phyloP scores from a whole-genome alignment of 1,140 invertebrate genomes.

The Hydropsyche tenuis region DNA sequence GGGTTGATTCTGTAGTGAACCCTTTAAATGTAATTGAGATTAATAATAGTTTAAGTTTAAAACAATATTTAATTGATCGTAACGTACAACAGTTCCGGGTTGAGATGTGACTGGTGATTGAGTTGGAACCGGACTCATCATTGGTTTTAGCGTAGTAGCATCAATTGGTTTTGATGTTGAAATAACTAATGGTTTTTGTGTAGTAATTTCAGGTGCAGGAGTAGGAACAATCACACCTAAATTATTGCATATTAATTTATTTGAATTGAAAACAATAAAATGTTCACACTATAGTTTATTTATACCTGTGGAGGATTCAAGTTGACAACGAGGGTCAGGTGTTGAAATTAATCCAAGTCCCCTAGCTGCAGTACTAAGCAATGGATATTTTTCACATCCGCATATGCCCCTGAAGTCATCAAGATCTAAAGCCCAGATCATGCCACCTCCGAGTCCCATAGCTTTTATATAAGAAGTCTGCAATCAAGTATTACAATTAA shows the following conservation, averaged over 20 bases:
- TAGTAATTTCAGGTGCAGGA: not conserved
- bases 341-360: conserved; percentile 42
- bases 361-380: conserved; percentile 74
- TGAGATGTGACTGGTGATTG: not conserved
- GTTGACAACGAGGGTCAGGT: conserved; percentile 53
- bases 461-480: conserved; percentile 75
- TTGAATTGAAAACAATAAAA: not conserved
- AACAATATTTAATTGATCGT: not conserved
- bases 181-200: not conserved
- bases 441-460: conserved; percentile 79
- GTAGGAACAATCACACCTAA: not conserved
- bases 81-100: not conserved
- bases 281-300: too few species aligned
- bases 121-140: not conserved
- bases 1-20: conserved; percentile 29
- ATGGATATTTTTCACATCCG: conserved; percentile 78
- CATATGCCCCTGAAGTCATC: conserved; percentile 78
- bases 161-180: not conserved
- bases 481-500: conserved; percentile 25
- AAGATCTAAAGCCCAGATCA: conserved; percentile 86
- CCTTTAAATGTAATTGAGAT: not conserved
- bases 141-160: not conserved
- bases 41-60: too few species aligned
- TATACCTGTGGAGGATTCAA: conserved; percentile 48
- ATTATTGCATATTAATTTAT: not conserved